A percentile compares a stretch with the other conserved stretches of the same genome.
Evolutionary conservation across 1,140 invertebrate genomes (phyloP).

Genomic region (Hylyphantes graminicola): DNA sequence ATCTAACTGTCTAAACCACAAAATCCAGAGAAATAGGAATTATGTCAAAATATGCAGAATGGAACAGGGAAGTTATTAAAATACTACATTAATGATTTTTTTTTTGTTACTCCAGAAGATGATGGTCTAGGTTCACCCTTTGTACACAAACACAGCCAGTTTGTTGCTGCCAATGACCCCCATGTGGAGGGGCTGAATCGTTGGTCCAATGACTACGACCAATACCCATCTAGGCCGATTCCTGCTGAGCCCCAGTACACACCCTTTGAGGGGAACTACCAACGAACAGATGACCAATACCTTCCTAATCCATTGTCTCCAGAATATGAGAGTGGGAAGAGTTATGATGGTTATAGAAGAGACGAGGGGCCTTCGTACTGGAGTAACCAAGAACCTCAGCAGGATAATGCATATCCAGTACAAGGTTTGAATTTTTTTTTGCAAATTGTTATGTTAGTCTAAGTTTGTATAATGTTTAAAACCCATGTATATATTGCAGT

Average conservation of each 20-base stretch:
- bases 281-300: conserved; percentile 43
- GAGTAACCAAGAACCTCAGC: conserved; percentile 19
- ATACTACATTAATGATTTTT: too few species aligned
- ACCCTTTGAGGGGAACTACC: conserved; percentile 45
- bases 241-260: conserved; percentile 36
- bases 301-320: conserved; percentile 30
- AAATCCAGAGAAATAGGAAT: too few species aligned
- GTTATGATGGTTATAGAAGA: conserved; percentile 17
- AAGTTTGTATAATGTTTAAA: neutral
- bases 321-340: conserved; percentile 37
- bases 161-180: conserved; percentile 53
- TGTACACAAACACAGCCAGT: conserved; percentile 42
- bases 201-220: conserved; percentile 47
- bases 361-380: conserved; percentile 40
- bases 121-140: conserved; percentile 46
- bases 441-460: neutral
- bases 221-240: conserved; percentile 9
- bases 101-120: conserved; percentile 7
- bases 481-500: too few species aligned
- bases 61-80: too few species aligned
- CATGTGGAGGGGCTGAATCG: conserved; percentile 28
- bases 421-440: conserved; percentile 3
- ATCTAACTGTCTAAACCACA: too few species aligned
- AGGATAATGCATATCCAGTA: conserved; percentile 18
- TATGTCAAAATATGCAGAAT: too few species aligned